Evolutionary conservation across 1,140 invertebrate species (phyloP).

Genomic region (Mizuhopecten yessoensis): DNA sequence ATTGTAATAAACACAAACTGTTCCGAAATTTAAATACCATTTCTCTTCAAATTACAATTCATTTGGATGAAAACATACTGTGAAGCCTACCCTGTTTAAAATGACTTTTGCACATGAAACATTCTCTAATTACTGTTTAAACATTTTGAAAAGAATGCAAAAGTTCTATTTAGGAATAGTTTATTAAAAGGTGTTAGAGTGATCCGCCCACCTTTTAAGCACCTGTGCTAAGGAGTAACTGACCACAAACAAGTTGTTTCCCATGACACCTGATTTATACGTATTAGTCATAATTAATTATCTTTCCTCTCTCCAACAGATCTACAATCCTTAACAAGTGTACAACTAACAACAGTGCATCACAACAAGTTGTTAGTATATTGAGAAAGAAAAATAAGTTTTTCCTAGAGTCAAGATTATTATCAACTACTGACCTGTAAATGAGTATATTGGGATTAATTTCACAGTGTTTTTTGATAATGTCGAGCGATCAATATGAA

Average conservation of each 20-base stretch:
- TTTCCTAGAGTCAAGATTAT: too few relatives aligned
- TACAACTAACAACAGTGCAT: too few relatives aligned
- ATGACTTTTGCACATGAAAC: constrained; percentile 38
- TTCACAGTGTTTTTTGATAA: too few relatives aligned
- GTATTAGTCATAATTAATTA: constrained; percentile 40
- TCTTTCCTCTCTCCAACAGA: not conserved
- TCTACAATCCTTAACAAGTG: too few relatives aligned
- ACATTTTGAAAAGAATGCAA: not conserved
- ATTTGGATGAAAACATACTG: constrained; percentile 15
- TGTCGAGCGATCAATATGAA: too few relatives aligned
- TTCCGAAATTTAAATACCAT: constrained; percentile 28
- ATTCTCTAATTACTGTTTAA: constrained; percentile 40
- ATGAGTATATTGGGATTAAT: too few relatives aligned
- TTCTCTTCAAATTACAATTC: constrained; percentile 40
- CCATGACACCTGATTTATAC: not conserved
- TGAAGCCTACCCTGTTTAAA: not conserved
- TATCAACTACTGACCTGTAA: too few relatives aligned
- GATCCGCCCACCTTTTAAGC: constrained; percentile 18
- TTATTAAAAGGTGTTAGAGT: constrained; percentile 11
- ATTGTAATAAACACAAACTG: not conserved
- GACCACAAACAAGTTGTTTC: not conserved
- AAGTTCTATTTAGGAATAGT: not conserved
- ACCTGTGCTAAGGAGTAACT: not conserved
- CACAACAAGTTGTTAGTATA: too few relatives aligned
- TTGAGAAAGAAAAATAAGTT: too few relatives aligned